Base-by-base conservation (phyloP, 92 coral and sea anemone genomes). In the Heliopora coerulea region DNA sequence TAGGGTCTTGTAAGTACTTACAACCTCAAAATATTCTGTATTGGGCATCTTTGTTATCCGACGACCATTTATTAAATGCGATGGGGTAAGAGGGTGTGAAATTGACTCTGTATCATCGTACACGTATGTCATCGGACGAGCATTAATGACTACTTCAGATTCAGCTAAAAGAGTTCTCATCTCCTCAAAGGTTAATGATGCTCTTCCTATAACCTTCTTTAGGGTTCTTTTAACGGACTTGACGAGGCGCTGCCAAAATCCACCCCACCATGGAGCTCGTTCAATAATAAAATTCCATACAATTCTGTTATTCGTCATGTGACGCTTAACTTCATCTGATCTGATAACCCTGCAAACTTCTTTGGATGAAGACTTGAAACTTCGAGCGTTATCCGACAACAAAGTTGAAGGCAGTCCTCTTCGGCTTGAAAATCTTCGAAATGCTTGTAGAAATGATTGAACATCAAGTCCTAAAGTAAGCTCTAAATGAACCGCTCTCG, bases 41-140 rank as follows among this genome's bases (percentile, higher is more conserved):
- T 79, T 86, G 0, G 84, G 84, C 23, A 78, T 39, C 15, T 69
- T 72, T 19, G 79, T 60, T 20, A 86, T 69, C 59, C 75, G 35
- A 20, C 84, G 68, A 3, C 90, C 87, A 59, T 82, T 56, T 54
- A 86, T 78, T 18, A 86, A 34, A 27, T 86, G 85, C 5, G 90
- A 82, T 17, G 90, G 90, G 2, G 88, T 18, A 1, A 84, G 67
- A 11, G 88, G 34, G 63, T 35, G 64, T 8, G 75, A 57, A 26
- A 59, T 35, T 8, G 80, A 80, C 39, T 76, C 81, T 30, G 39
- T 58, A 56, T 74, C 82, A 31, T 74, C 84, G 39, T 73, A 74
- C 35, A 81, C 75, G 68, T 73, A 73, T 1, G 85, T 63, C 37
- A 73, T 27, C 15, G 80, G 80, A 59, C 85, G 35, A 17, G 80